A percentile compares a stretch with the other conserved stretches of the same genome.
phyloP scores from a whole-genome alignment of 2,113 vertebrate species.

The Emberiza fucata region DNA sequence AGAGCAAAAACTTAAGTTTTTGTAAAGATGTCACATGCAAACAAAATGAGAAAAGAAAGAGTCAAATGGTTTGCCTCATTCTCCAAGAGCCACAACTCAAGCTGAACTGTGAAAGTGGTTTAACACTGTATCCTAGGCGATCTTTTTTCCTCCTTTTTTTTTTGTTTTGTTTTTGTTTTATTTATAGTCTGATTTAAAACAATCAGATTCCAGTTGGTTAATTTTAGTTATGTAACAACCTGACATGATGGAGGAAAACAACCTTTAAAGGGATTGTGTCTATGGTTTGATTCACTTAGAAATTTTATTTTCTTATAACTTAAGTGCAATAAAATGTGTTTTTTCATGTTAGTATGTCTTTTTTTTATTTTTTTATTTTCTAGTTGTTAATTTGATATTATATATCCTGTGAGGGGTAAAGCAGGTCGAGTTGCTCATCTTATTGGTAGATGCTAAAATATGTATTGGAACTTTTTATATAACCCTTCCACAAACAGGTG shows the following conservation, averaged over 20 bases:
- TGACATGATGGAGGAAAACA: slow-evolving; percentile 95
- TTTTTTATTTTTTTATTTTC: not conserved
- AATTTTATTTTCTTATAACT: slow-evolving; percentile 99
- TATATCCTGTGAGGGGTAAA: not conserved
- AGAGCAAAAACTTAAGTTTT: slow-evolving; percentile 74
- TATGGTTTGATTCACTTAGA: slow-evolving; percentile 99
- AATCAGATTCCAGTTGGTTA: slow-evolving; percentile 98
- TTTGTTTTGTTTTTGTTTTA: slow-evolving; percentile 82
- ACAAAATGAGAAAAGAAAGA: slow-evolving; percentile 72
- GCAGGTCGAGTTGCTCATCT: not conserved
- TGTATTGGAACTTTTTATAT: not conserved
- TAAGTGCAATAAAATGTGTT: slow-evolving; percentile 99
- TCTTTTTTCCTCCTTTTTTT: slow-evolving; percentile 80
- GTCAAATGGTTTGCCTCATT: slow-evolving; percentile 91
- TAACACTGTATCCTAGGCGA: slow-evolving; percentile 99
- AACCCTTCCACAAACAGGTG: not conserved
- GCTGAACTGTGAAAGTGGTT: slow-evolving; percentile 99
- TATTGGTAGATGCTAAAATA: not conserved
- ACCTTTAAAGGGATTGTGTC: slow-evolving; percentile 99
- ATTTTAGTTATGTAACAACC: slow-evolving; percentile 99
- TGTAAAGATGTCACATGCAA: slow-evolving; percentile 75
- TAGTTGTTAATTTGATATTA: not conserved
- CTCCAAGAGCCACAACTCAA: slow-evolving; percentile 97
- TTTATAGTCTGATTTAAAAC: slow-evolving; percentile 99
- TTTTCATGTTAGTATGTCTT: slow-evolving; percentile 94